phyloP scores from a whole-genome alignment of 2,113 vertebrate genomes.

The Lanius ludovicianus region DNA sequence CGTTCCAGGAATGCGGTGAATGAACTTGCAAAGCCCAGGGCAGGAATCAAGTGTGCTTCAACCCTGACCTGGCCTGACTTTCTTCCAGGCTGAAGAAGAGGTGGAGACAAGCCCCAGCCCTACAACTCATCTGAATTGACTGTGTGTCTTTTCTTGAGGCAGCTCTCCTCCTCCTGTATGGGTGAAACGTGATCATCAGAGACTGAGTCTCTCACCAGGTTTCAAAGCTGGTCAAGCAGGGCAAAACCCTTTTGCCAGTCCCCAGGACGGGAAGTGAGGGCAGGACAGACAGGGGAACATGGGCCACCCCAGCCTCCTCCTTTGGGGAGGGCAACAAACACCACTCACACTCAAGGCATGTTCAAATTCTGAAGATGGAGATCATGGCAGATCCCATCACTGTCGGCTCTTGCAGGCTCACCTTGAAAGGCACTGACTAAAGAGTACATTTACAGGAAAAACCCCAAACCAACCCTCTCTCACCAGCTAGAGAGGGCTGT shows the following conservation, averaged over 20 bases:
- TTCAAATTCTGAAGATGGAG: not conserved
- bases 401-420: not conserved
- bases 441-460: not conserved
- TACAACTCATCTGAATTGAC: not conserved
- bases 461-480: not conserved
- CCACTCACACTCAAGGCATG: rapidly evolving
- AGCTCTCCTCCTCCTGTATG: not conserved
- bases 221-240: not conserved
- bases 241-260: not conserved
- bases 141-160: not conserved
- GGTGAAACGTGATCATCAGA: rapidly evolving
- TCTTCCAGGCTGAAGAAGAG: not conserved
- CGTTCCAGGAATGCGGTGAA: not conserved
- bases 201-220: not conserved
- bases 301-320: not conserved
- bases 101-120: not conserved
- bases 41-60: not conserved
- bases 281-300: not conserved
- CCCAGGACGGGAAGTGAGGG: not conserved
- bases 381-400: not conserved
- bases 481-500: not conserved
- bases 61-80: not conserved
- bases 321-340: not conserved
- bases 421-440: not conserved
- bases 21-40: not conserved